Conservation (phyloP, 2,113 vertebrate species). For the Lagopus leucura region DNA sequence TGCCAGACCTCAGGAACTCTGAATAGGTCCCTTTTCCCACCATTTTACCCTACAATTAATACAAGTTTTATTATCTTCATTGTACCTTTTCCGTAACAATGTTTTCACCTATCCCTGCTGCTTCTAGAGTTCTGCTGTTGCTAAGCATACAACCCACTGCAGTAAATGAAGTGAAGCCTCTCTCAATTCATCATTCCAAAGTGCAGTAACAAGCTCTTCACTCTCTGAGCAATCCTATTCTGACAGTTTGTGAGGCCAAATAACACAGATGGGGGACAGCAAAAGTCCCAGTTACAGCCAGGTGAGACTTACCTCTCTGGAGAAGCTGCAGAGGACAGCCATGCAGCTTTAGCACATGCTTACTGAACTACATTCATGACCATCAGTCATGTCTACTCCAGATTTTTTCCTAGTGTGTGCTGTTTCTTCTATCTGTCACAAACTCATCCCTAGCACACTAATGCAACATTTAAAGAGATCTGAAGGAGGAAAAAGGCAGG, state of each 20-base stretch:
- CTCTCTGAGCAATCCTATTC: neutral
- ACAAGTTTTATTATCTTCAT: conserved; percentile 48
- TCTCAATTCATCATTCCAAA: neutral
- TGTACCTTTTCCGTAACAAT: neutral
- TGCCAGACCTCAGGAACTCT: conserved; percentile 87
- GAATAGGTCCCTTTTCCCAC: conserved; percentile 89
- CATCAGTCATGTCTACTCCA: neutral
- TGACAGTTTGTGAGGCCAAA: neutral
- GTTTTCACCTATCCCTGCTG: neutral
- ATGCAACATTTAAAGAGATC: neutral
- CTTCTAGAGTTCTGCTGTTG: neutral
- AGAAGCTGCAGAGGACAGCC: neutral
- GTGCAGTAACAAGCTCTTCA: neutral
- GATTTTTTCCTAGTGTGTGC: neutral
- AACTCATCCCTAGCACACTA: neutral
- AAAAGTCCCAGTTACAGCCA: neutral
- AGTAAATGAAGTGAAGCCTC: neutral
- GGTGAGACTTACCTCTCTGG: neutral
- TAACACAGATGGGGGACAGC: rapidly evolving
- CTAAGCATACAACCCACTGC: neutral
- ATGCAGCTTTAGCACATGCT: neutral
- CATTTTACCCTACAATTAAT: conserved; percentile 87
- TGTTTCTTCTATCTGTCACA: neutral
- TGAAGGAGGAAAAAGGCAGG: neutral
- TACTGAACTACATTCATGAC: neutral